Evolutionary conservation across 2,888 invertebrate species (phyloP), one percentile per base, ranked within the genome.

Genomic region (Machimus atricapillus): DNA sequence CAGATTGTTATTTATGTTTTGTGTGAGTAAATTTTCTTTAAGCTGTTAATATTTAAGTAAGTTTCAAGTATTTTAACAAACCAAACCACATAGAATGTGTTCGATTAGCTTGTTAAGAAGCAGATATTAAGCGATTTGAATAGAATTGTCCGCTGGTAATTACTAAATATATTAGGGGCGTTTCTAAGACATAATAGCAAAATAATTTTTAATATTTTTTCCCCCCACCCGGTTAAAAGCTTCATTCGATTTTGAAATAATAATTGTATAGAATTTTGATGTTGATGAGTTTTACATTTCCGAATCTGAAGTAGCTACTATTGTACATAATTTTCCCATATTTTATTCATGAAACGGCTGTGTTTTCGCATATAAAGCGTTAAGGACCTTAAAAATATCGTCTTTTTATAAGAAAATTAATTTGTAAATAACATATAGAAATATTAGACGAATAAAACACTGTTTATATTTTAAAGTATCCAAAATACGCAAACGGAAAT

Each of bases 11-110:
- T 46, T 46, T 4, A 0, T 14, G 3, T 16, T 46, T 43, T 46
- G 43, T 43, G 12, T 31, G 9, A 74, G 74, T 74, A 23, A 23
- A 23, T 74, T 34, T 56, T 56, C 19, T 8, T 56, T 66, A 27
- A 66, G 27, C 6, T 9, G 1, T 58, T 23, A 66, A 19, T 9
- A 23, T 7, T 31, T 81, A 23, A n/a, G 16, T 56, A 27, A 37
- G 12, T 34, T 83, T 43, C 66, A 83, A 83, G 82, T 83, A 83
- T 83, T 85, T 43, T 85, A 58, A 85, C 46, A 85, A 74, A 73
- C 85, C 85, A 85, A 85, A 85, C 85, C 85, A 85, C 85, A 74
- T 85, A 85, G 85, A 85, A 85, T 85, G 85, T 85, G 85, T 85
- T 74, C 85, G 37, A 66, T 82, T 82, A 82, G 78, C 46, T 66